Percentiles rank a stretch among this genome's conserved stretches.
Evolutionary conservation across 1,140 invertebrate genomes (phyloP).

Genomic region (Drosophila varians): DNA sequence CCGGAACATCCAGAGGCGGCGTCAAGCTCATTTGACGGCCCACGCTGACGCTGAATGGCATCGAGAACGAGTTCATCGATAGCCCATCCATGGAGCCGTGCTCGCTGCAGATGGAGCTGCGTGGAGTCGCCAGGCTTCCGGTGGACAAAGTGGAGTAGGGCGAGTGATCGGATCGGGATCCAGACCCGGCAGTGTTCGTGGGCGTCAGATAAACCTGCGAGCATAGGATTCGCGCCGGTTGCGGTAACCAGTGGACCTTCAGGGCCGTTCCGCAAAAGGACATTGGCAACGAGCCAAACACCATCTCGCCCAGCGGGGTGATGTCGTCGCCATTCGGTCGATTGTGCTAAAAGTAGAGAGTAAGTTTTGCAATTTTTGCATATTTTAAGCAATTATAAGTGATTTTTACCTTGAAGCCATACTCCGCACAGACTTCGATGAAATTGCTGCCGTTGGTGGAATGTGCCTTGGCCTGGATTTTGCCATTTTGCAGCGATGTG

Average conservation of each 20-base stretch:
- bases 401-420: conserved; percentile 72
- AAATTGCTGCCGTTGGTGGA: conserved; percentile 70
- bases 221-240: conserved; percentile 88
- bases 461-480: conserved; percentile 76
- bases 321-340: conserved; percentile 88
- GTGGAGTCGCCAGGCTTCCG: conserved; percentile 68
- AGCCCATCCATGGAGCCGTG: conserved; percentile 77
- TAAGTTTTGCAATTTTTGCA: neutral
- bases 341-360: conserved; percentile 84
- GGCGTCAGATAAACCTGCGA: conserved; percentile 87
- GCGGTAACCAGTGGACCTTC: conserved; percentile 91
- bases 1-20: conserved; percentile 74
- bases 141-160: conserved; percentile 81
- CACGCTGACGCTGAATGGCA: conserved; percentile 74
- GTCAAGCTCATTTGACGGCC: conserved; percentile 74
- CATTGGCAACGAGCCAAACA: conserved; percentile 94
- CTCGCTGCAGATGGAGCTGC: conserved; percentile 77
- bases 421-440: conserved; percentile 79
- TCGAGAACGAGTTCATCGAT: conserved; percentile 81
- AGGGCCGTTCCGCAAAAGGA: conserved; percentile 92
- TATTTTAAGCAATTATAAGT: neutral
- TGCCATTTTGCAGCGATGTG: conserved; percentile 62
- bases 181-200: conserved; percentile 18
- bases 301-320: conserved; percentile 92
- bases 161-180: conserved; percentile 49